phyloP scores from a whole-genome alignment of 2,113 vertebrate genomes.

The Lathamus discolor region DNA sequence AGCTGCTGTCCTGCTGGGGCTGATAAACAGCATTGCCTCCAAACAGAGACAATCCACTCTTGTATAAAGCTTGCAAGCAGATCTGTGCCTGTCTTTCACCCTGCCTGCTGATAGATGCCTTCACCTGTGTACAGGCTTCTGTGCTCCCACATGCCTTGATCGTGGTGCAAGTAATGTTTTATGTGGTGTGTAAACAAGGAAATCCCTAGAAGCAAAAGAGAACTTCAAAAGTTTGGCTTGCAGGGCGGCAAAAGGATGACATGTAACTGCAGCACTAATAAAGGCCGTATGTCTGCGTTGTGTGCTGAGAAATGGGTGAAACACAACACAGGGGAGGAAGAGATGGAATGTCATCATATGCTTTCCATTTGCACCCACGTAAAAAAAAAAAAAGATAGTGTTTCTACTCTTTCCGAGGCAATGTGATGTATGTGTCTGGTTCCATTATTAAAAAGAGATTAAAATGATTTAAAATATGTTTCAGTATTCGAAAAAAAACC shows the following conservation, averaged over 20 bases:
- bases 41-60: background rate
- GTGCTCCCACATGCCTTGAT: background rate
- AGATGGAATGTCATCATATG: constrained; percentile 10
- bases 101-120: background rate
- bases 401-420: constrained; percentile 24
- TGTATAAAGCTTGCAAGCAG: background rate
- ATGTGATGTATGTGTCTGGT: constrained; percentile 48
- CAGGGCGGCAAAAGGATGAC: background rate
- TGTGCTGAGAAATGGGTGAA: constrained; percentile 29
- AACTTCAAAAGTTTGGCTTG: background rate
- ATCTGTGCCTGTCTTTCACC: background rate
- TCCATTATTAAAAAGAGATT: constrained; percentile 31
- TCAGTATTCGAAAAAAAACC: background rate
- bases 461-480: constrained; percentile 29
- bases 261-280: background rate
- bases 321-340: background rate
- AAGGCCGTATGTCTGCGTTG: background rate
- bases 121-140: background rate
- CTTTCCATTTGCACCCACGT: constrained; percentile 1
- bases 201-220: constrained; percentile 29
- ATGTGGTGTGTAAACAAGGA: background rate
- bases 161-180: background rate
- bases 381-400: background rate
- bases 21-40: background rate
- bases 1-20: background rate